Base-by-base conservation (phyloP, 2,888 invertebrate species). In the Trisateles emortualis region DNA sequence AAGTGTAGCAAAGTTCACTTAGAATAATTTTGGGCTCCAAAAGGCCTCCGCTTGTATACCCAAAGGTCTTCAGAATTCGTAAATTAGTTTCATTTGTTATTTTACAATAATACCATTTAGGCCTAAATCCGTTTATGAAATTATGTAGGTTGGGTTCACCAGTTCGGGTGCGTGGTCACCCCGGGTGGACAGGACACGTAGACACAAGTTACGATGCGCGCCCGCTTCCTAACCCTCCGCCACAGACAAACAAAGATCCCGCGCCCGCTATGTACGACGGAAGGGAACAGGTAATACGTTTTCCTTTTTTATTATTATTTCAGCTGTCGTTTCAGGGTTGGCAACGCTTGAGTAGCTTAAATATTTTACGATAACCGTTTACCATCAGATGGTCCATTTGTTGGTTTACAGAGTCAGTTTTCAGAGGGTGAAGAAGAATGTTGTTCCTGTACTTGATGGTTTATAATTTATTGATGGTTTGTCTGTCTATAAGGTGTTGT, bases 101-200 rank as follows among this genome's bases (percentile, higher is more conserved):
- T 22, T 22, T 22, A 3, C 5, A 22, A 22, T 5, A 22, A 22
- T 22, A 6, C n/a, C n/a, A n/a, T n/a, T n/a, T n/a, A n/a, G n/a
- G n/a, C n/a, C n/a, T n/a, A n/a, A 24, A 6, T 24, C 24, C 24
- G 24, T n/a, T 33, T 38, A 39, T 13, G 8, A 1, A n/a, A 6
- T 11, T 1, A 5, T 26, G 93, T 75, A 96, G 97, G 0, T 91
- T 99, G 30, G 99, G 99, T 9, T 96, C 96, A 95, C 96, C 98
- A 0, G 98, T 99, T 9, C 95, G 95, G 60, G 96, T 98, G 19
- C 93, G 95, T 35, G 95, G 95, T 14, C 99, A 99, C 92, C 96
- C 97, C 35, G 98, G 98, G 24, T 99, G 99, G 99, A 97, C 98
- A 17, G 99, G 99, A 0, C 97, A 97, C 84, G 94, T 96, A 47